Conservation (phyloP, 2,888 invertebrate genomes). For the Netelia virgata region DNA sequence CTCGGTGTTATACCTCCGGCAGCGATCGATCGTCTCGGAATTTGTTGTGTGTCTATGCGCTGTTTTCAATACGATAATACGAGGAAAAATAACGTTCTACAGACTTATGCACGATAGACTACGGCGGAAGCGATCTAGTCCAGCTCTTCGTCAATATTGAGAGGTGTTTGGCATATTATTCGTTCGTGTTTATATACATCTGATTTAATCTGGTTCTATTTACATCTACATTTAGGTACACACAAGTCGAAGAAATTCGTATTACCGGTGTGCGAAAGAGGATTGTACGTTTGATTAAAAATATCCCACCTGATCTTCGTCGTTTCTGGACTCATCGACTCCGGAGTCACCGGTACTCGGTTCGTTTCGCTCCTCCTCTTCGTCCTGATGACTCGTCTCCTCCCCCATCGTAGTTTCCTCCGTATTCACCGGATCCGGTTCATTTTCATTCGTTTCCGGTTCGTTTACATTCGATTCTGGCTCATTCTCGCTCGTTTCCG, state of each 20-base stretch:
- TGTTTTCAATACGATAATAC: background rate
- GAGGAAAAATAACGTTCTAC: no score
- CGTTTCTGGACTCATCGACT: conserved; percentile 87
- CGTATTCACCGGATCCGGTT: conserved; percentile 57
- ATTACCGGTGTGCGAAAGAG: background rate
- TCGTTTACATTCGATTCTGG: conserved; percentile 66
- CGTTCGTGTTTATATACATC: no score
- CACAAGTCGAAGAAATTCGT: no score
- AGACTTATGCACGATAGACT: no score
- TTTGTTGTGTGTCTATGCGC: background rate
- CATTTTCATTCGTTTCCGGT: conserved; percentile 66
- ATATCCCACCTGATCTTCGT: conserved; percentile 83
- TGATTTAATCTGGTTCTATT: no score
- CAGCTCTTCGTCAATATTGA: no score
- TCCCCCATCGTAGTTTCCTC: conserved; percentile 73
- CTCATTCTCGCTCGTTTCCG: conserved; percentile 60
- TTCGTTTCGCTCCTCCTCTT: conserved; percentile 83
- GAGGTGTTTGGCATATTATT: no score
- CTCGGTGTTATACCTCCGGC: conserved; percentile 38
- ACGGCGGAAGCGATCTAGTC: no score
- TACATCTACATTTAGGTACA: no score
- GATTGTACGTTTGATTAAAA: background rate
- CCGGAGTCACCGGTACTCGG: conserved; percentile 85
- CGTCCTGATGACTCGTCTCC: conserved; percentile 71
- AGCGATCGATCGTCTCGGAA: conserved; percentile 74